Conservation (phyloP, 2,113 vertebrate genomes). For the Setophaga coronata region DNA sequence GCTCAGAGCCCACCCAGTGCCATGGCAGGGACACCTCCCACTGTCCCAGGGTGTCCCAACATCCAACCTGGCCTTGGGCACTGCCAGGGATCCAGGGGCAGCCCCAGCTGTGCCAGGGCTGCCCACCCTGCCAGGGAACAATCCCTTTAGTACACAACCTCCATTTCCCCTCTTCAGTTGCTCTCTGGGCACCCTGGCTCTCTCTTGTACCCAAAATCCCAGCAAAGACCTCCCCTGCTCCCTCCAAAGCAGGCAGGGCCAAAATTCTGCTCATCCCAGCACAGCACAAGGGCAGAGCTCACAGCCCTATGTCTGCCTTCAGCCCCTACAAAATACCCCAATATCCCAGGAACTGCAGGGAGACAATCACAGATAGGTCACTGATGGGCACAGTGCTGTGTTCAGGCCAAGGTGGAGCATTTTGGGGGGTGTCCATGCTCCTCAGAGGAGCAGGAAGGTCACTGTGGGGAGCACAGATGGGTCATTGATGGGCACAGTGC, state of each 20-base stretch:
- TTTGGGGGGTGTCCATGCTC: background rate
- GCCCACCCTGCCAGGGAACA: fast-evolving
- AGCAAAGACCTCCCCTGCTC: fast-evolving
- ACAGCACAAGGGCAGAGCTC: background rate
- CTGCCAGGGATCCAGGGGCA: background rate
- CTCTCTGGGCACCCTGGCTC: background rate
- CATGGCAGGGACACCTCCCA: background rate
- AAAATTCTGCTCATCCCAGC: background rate
- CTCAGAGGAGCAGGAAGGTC: no score
- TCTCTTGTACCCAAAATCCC: background rate
- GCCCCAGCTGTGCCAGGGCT: background rate
- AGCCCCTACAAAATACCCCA: fast-evolving
- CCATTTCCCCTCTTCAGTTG: background rate
- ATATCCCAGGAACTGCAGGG: no score
- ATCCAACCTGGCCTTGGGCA: background rate
- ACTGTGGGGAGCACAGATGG: no score
- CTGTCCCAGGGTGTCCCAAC: background rate
- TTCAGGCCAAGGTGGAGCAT: no score
- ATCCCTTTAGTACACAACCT: fast-evolving
- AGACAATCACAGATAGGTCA: no score
- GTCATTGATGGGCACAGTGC: no score
- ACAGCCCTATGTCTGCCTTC: no score
- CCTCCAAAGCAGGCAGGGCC: background rate
- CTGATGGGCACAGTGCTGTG: no score
- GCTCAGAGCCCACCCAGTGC: fast-evolving